A percentile compares a stretch with the other conserved stretches of the same genome.
phyloP scores from a whole-genome alignment of 1,140 invertebrate species.

The Panagrolaimus sp. region DNA sequence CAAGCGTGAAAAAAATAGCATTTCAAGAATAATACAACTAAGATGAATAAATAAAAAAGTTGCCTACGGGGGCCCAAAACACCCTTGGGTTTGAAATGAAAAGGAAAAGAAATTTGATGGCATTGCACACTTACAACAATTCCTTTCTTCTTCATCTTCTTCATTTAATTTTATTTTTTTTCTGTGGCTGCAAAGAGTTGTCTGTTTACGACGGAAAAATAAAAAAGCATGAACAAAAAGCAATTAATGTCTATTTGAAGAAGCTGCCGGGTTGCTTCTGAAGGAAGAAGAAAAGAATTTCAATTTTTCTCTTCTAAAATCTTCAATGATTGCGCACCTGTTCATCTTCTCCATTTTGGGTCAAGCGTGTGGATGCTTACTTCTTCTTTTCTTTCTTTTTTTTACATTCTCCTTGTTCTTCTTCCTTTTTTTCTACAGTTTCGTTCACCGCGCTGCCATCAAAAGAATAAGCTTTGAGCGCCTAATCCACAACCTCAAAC shows the following conservation, averaged over 20 bases:
- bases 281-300: neutral
- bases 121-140: neutral
- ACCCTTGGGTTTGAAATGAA: too few relatives aligned
- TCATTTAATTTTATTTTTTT: neutral
- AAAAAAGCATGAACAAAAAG: neutral
- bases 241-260: slow-evolving; percentile 15
- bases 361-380: too few relatives aligned
- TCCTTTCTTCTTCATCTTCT: neutral
- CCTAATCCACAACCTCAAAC: slow-evolving; percentile 4
- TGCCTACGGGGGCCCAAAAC: too few relatives aligned
- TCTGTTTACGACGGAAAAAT: neutral
- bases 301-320: neutral
- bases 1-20: slow-evolving; percentile 12
- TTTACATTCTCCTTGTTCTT: neutral
- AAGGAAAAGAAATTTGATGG: neutral
- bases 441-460: slow-evolving; percentile 13
- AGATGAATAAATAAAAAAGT: too few relatives aligned
- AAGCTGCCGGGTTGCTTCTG: slow-evolving; percentile 12
- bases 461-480: neutral
- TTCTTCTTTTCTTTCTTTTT: neutral
- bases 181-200: neutral
- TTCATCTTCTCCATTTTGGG: neutral
- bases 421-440: neutral
- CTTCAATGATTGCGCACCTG: slow-evolving; percentile 11
- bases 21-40: neutral